These are phyloP conservation scores for Erynnis tages DNA, from an alignment of 2,888 invertebrate genomes.

Conservation along the genomic window DNA sequence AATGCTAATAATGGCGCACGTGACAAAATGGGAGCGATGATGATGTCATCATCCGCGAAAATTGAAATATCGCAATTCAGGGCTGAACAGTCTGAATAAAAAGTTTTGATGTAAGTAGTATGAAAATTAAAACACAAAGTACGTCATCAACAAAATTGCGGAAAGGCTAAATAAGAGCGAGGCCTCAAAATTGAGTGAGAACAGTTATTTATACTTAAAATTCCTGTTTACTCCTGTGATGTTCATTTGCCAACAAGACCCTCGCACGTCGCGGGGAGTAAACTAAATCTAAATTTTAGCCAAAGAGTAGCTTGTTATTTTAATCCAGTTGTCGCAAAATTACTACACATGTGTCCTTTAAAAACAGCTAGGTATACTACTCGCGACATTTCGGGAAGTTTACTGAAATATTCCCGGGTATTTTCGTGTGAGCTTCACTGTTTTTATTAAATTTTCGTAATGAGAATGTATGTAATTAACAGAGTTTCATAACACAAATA, in stretches of 20 bases:
- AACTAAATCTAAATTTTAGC: constrained; percentile 12
- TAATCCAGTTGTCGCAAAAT: constrained; percentile 2
- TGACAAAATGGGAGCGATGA: constrained; percentile 19
- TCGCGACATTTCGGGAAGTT: neutral
- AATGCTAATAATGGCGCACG: constrained; percentile 25
- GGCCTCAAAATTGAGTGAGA: neutral
- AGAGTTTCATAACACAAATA: too few species aligned
- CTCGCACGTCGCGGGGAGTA: constrained; percentile 3
- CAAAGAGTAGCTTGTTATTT: constrained; percentile 6
- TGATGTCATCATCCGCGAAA: constrained; percentile 24
- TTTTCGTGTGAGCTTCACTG: neutral
- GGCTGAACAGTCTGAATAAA: constrained; percentile 1
- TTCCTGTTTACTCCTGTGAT: neutral
- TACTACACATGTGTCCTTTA: constrained; percentile 1
- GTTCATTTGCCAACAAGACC: constrained; percentile 5
- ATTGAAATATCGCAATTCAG: constrained; percentile 21
- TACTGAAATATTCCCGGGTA: neutral
- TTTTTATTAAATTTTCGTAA: neutral
- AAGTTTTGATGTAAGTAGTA: too few species aligned
- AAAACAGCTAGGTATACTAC: neutral
- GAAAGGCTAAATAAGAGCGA: neutral
- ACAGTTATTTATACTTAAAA: neutral
- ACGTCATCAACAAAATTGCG: too few species aligned
- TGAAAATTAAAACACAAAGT: too few species aligned
- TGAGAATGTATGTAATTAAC: neutral